Base-by-base conservation (phyloP, 2,797 vertebrate genomes). In the Paratrypauchen microcephalus region DNA sequence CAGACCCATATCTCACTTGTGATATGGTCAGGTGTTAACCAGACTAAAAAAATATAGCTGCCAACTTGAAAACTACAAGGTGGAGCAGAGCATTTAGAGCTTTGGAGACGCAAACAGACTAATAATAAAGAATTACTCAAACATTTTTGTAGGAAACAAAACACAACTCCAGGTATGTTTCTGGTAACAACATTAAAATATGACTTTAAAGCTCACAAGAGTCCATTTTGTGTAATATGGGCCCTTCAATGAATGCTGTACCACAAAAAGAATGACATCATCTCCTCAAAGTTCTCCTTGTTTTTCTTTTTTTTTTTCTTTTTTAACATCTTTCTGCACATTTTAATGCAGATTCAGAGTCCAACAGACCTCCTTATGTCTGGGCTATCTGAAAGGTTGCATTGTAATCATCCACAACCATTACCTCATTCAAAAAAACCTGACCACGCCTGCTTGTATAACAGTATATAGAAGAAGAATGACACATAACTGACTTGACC, bases 311-410 rank as follows among this genome's bases (percentile, higher is more conserved):
- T 77, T 73, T 71, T 45, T 45, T 45, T 45, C n/a, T n/a, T n/a
- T n/a, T n/a, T n/a, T 41, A 41, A 19, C 24, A 9, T 65, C 74
- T 79, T 84, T 79, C 73, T 74, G 74, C 74, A 68, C 66, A 48
- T 73, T 18, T 74, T 63, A 63, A 73, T 81, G 83, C 82, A 72
- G 79, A 86, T 86, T 82, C 83, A 82, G 69, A 81, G 66, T 85
- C 79, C 87, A 77, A 85, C 84, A 88, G 81, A 81, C 81, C 80
- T 85, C 80, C 85, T 89, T 85, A 86, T 88, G 80, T 65, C 56
- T 84, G 86, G 88, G 88, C 87, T 85, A 80, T 76, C 80, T 88
- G 85, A 92, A 90, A 81, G 73, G 80, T 71, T 65, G 82, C 88
- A 89, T 89, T 91, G 90, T 91, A 75, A 85, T 79, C 71, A 78